phyloP scores from a whole-genome alignment of 2,888 invertebrate genomes.

The Agrochola lychnidis region DNA sequence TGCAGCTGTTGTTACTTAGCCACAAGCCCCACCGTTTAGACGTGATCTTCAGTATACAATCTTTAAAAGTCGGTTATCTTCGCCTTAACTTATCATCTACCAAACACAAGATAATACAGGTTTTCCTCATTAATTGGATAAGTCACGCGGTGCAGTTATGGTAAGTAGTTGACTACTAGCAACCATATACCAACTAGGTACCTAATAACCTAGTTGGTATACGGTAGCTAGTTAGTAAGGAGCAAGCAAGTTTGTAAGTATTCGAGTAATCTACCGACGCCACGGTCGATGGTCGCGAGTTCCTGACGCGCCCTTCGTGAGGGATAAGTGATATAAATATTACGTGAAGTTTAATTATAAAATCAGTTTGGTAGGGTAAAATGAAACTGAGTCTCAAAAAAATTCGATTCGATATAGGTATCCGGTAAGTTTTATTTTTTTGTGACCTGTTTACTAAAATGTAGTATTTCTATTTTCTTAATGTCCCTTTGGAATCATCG shows the following conservation, averaged over 20 bases:
- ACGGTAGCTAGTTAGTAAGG: conserved; percentile 4
- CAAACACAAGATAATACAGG: conserved; percentile 14
- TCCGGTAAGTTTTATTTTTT: conserved; percentile 41
- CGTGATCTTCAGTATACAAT: no score
- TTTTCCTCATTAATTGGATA: conserved; percentile 45
- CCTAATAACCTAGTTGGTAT: conserved; percentile 9
- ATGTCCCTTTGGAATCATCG: no score
- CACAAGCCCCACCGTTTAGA: no score
- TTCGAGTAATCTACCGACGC: conserved; percentile 12
- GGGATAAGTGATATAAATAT: conserved; percentile 1
- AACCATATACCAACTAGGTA: no score
- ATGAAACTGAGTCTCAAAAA: conserved; percentile 47
- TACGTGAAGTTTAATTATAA: neutral
- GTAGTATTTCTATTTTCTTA: no score
- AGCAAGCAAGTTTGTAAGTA: conserved; percentile 3
- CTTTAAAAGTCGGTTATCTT: no score
- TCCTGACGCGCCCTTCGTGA: conserved; percentile 21
- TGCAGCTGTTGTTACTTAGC: no score
- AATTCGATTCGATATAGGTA: conserved; percentile 19
- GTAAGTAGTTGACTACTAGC: conserved; percentile 6
- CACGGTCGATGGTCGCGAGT: neutral
- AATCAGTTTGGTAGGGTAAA: neutral
- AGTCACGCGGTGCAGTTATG: conserved; percentile 32
- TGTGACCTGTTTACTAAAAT: neutral
- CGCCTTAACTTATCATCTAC: neutral